Evolutionary conservation across 2,797 vertebrate genomes (phyloP).

Genomic region (Dermochelys coriacea): DNA sequence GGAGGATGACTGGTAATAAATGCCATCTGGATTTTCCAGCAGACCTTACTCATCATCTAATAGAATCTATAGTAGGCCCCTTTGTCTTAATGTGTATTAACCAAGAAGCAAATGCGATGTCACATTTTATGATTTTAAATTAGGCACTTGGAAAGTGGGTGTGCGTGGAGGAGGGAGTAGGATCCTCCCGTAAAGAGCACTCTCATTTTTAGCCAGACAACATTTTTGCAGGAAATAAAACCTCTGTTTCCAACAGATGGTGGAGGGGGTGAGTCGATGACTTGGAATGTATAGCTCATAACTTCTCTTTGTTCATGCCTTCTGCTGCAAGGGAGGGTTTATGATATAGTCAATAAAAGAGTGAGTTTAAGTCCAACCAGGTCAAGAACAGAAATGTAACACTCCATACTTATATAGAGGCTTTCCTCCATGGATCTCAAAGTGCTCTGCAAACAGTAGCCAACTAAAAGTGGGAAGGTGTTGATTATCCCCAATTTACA

Average conservation of each 20-base stretch:
- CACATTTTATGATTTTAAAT: conserved; percentile 34
- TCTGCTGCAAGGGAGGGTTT: conserved; percentile 32
- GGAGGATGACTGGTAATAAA: background rate
- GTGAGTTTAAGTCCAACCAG: conserved; percentile 15
- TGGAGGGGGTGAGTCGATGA: conserved; percentile 65
- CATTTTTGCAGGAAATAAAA: conserved; percentile 69
- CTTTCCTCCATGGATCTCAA: conserved; percentile 2
- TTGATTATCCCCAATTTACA: background rate
- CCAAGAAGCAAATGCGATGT: conserved; percentile 20
- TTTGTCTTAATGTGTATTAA: conserved; percentile 36
- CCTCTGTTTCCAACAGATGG: conserved; percentile 61
- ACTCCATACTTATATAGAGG: background rate
- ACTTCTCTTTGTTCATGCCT: conserved; percentile 45
- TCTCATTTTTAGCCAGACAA: conserved; percentile 74
- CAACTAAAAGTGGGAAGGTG: background rate
- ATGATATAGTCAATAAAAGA: conserved; percentile 30
- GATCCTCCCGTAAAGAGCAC: conserved; percentile 58
- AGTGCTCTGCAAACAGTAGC: background rate
- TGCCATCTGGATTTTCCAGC: conserved; percentile 8
- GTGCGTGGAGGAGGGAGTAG: conserved; percentile 71
- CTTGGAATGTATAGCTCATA: conserved; percentile 59
- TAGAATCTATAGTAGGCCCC: conserved; percentile 4
- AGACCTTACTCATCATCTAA: conserved; percentile 35
- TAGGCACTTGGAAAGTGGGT: conserved; percentile 65
- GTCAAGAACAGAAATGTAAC: background rate